Evolutionary conservation across 1,140 invertebrate genomes (phyloP).

Genomic region (Diprion similis): DNA sequence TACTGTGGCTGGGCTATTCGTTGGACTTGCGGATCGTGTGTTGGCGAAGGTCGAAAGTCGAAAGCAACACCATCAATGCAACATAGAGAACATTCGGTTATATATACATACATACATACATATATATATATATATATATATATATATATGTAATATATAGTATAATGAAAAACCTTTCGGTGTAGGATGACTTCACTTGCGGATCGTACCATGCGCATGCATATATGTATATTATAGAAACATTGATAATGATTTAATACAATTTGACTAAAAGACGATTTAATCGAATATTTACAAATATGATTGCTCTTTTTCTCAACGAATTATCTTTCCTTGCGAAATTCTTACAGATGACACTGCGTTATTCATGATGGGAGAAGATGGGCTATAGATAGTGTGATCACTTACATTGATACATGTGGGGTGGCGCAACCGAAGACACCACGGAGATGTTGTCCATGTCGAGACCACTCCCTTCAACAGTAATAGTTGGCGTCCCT

Average conservation of each 20-base stretch:
- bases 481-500: slow-evolving; percentile 72
- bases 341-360: slow-evolving; percentile 20
- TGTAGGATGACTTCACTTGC: slow-evolving; percentile 24
- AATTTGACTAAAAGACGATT: slow-evolving; percentile 1
- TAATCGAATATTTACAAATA: background rate
- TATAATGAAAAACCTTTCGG: slow-evolving; percentile 19
- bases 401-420: slow-evolving; percentile 83
- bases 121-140: too few species aligned
- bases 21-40: too few species aligned
- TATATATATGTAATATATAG: too few species aligned
- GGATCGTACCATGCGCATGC: slow-evolving; percentile 43
- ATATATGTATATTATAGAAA: background rate
- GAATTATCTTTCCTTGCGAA: slow-evolving; percentile 1
- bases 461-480: slow-evolving; percentile 71
- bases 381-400: slow-evolving; percentile 34
- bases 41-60: background rate
- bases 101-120: background rate
- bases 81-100: slow-evolving; percentile 39
- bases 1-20: too few species aligned
- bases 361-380: slow-evolving; percentile 18
- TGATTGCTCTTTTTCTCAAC: slow-evolving; percentile 5
- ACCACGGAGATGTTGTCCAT: slow-evolving; percentile 78
- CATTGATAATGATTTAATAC: slow-evolving; percentile 28
- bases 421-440: slow-evolving; percentile 74
- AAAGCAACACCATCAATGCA: slow-evolving; percentile 29